Evolutionary conservation across 2,113 vertebrate genomes (phyloP), one percentile per base, ranked within the genome.

Genomic region (Pomatostomus ruficeps): DNA sequence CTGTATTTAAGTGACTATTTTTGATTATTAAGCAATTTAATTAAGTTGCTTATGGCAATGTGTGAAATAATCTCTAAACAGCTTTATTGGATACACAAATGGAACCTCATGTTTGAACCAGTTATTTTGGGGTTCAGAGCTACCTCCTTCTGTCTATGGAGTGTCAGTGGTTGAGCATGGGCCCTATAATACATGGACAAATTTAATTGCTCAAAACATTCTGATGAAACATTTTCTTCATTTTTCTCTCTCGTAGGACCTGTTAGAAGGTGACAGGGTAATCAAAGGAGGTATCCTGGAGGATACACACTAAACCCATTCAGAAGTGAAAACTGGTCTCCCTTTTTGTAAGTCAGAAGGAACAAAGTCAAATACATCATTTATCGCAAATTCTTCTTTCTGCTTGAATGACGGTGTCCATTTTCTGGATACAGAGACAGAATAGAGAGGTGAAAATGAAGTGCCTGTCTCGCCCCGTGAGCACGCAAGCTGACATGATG

Each of bases 311-410:
- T 40, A 54, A 80, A 70, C 38, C 1, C 4, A 86, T 81, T 81
- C 33, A 74, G 26, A 80, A 80, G n/a, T 61, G 38, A 46, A 86
- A 95, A 67, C 35, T 43, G 43, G 14, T 59, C 38, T 93, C 21
- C 35, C 55, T 52, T 88, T 93, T 38, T 70, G 6, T 73, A 91
- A 97, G 59, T 83, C 46, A 74, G 63, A 86, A 61, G 36, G 65
- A 84, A 55, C 76, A 95, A 96, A 95, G 92, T 95, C 83, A 95
- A 87, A 93, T 65, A 45, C 57, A 75, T 89, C 12, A 81, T 92
- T 86, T 88, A 85, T 45, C 84, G 72, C 48, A 89, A 95, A 77
- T 92, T 93, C 67, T 94, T 93, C 63, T 94, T 85, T 92, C 79
- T 70, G 25, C 77, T 89, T 91, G 79, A 93, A 77, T 66, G 63